Evolutionary conservation across 2,113 vertebrate species (phyloP), one percentile per base, ranked within the genome.

Genomic region (Nothoprocta perdicaria): DNA sequence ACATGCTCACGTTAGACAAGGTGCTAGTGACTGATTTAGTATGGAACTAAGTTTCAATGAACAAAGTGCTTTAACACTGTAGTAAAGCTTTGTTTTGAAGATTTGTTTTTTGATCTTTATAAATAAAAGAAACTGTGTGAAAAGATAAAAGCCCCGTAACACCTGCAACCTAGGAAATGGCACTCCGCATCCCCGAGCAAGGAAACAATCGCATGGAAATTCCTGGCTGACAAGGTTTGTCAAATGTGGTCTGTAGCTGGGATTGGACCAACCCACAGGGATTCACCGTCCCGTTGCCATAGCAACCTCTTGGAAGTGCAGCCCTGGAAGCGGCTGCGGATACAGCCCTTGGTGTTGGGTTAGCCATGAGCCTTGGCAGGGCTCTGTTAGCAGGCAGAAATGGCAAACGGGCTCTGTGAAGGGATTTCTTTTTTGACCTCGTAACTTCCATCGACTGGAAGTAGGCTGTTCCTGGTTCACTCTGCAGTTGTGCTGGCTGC

Each of bases 211-310:
- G 68, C n/a, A 46, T 1, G 2, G 52, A 75, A 76, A 82, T 5
- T 62, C 40, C 68, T 53, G 82, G 35, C 6, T 84, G 79, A 62
- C 76, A 75, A 69, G 48, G 53, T 76, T 90, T 89, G 48, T 89
- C 74, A 84, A 53, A 90, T 4, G 2, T 89, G 71, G 76, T 92
- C 61, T 79, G 29, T 73, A 40, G 81, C 26, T 58, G 72, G 71
- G 81, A 72, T n/a, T 86, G 81, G 57, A 81, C 89, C 89, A 94
- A 57, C 71, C 23, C 62, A 40, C 1, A 22, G 48, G 40, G 67
- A 82, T 86, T 93, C 86, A 84, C 62, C 86, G 65, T 81, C 77
- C 89, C 12, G 89, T 96, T 92, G 40, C 86, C 84, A 95, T 92
- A 92, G 94, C 89, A 94, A 95, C 94, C 81, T 80, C 4, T 48